Evolutionary conservation across 2,797 vertebrate species (phyloP).

Genomic region (Manis pentadactyla): DNA sequence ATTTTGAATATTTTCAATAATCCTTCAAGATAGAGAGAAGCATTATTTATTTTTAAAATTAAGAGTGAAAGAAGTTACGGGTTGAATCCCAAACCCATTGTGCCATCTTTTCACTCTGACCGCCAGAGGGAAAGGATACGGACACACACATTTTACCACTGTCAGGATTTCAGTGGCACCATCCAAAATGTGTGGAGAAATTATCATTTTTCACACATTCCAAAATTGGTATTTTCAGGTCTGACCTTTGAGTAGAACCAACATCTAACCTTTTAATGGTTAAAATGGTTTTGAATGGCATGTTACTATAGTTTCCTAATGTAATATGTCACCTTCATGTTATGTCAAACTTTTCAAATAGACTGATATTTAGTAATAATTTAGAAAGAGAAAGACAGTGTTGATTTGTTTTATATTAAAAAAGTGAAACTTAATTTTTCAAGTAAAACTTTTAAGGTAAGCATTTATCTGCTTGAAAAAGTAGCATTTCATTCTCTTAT

Average conservation of each 20-base stretch:
- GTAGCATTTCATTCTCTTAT: background rate
- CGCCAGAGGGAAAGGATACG: background rate
- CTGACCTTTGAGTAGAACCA: slow-evolving; percentile 25
- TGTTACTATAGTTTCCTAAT: background rate
- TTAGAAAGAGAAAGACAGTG: background rate
- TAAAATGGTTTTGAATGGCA: background rate
- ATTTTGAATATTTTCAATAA: background rate
- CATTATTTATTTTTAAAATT: background rate
- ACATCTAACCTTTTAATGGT: background rate
- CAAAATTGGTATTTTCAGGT: background rate
- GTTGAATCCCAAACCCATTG: background rate
- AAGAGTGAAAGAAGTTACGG: background rate
- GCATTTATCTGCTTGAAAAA: background rate
- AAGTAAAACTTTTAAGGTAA: slow-evolving; percentile 10
- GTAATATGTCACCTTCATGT: background rate
- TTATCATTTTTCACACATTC: background rate
- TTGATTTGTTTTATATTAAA: background rate
- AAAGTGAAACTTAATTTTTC: slow-evolving; percentile 25
- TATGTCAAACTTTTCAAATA: background rate
- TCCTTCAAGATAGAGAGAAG: background rate
- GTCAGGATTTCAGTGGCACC: background rate
- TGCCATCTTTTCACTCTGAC: background rate
- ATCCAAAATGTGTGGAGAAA: background rate
- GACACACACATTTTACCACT: background rate
- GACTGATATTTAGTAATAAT: background rate